These are phyloP conservation scores for Acrocephalus kingi DNA, from an alignment of 2,113 vertebrate genomes.

Conservation along the genomic window DNA sequence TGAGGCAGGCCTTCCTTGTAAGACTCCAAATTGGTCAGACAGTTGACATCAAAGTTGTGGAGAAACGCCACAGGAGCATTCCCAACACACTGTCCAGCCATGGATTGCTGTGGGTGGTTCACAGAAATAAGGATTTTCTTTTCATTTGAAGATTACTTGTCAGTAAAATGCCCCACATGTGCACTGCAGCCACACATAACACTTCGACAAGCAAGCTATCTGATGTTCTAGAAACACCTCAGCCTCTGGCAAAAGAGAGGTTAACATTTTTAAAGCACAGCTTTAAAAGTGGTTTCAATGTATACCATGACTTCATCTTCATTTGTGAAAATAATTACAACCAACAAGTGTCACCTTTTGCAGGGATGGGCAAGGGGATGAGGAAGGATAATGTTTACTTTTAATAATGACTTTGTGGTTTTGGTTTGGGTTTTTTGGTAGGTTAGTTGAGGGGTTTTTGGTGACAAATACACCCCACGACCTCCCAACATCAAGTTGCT, in stretches of 20 bases:
- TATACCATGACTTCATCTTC: not conserved
- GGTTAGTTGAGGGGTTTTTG: not conserved
- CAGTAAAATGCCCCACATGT: not conserved
- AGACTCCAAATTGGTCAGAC: conserved; percentile 58
- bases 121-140: not conserved
- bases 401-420: not conserved
- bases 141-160: not conserved
- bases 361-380: no score
- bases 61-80: conserved; percentile 85
- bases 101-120: conserved; percentile 68
- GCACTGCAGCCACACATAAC: not conserved
- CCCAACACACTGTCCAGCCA: conserved; percentile 80
- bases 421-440: not conserved
- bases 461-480: not conserved
- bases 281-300: not conserved
- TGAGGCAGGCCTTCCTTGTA: conserved; percentile 31
- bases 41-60: conserved; percentile 75
- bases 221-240: not conserved
- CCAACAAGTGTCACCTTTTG: not conserved
- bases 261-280: not conserved
- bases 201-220: not conserved
- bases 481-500: not conserved
- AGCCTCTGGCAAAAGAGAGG: not conserved
- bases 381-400: not conserved
- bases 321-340: not conserved